Percentiles rank a stretch among this genome's conserved stretches.
phyloP scores from a whole-genome alignment of 2,797 vertebrate genomes.

The Hypotaenidia okinawae region DNA sequence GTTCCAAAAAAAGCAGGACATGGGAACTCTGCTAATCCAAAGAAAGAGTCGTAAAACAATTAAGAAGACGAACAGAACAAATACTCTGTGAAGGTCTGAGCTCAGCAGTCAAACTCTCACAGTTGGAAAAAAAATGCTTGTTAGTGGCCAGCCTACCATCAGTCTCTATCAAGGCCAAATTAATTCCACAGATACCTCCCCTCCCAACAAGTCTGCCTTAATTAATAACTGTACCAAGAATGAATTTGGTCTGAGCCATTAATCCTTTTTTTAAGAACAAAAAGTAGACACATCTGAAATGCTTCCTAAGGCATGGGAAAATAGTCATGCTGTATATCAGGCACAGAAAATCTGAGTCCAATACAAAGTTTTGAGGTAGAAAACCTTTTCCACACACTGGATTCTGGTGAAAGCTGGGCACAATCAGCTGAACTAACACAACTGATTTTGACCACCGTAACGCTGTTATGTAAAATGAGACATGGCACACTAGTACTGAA shows the following conservation, averaged over 20 bases:
- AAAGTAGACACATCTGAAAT: background rate
- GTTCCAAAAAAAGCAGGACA: background rate
- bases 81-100: background rate
- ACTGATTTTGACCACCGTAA: background rate
- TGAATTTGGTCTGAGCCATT: background rate
- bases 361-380: background rate
- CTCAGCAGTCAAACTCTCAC: background rate
- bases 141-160: background rate
- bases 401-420: background rate
- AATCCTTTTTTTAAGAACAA: background rate
- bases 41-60: background rate
- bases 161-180: background rate
- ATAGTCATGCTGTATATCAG: background rate
- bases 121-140: background rate
- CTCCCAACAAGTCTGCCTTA: background rate
- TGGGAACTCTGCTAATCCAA: background rate
- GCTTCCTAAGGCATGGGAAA: background rate
- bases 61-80: background rate
- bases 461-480: slow-evolving; percentile 11
- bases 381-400: background rate
- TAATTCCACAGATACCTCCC: background rate
- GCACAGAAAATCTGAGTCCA: background rate
- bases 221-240: background rate
- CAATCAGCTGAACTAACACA: background rate
- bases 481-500: slow-evolving; percentile 13